These are phyloP conservation scores for Porites evermanni DNA, from an alignment of 92 coral and sea anemone genomes.

Conservation along the genomic window DNA sequence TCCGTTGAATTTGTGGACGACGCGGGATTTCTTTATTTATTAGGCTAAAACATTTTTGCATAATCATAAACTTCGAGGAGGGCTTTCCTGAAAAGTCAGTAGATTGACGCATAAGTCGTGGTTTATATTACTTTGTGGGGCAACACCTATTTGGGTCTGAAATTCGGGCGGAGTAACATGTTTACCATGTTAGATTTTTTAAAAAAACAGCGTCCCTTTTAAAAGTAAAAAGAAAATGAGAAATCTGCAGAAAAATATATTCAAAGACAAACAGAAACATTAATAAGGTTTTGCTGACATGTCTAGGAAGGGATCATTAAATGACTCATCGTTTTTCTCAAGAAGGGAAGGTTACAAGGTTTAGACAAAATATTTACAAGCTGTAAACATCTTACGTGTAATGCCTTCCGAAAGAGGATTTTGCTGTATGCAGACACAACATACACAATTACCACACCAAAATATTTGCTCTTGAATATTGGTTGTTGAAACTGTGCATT, in stretches of 20 bases:
- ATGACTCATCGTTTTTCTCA: background rate
- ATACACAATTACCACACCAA: constrained; percentile 70
- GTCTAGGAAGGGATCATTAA: background rate
- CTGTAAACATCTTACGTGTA: constrained; percentile 66
- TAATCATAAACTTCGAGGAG: constrained; percentile 37
- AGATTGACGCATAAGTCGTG: background rate
- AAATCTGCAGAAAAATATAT: background rate
- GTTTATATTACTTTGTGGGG: background rate
- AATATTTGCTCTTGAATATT: constrained; percentile 74
- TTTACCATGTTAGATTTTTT: background rate
- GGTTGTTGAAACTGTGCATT: constrained; percentile 40
- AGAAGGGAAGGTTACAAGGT: background rate
- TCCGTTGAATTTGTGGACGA: constrained; percentile 46
- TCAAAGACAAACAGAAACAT: background rate
- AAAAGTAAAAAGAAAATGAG: background rate
- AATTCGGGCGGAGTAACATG: background rate
- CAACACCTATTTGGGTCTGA: background rate
- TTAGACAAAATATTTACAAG: constrained; percentile 33
- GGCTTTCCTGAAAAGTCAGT: constrained; percentile 18
- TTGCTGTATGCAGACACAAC: constrained; percentile 67
- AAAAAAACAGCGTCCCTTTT: background rate
- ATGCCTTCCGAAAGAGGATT: constrained; percentile 72
- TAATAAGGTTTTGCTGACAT: background rate
- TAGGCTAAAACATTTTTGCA: constrained; percentile 17
- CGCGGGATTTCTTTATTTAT: constrained; percentile 5